Base-by-base conservation (phyloP, 2,888 invertebrate species). In the Caenorhabditis imperialis region DNA sequence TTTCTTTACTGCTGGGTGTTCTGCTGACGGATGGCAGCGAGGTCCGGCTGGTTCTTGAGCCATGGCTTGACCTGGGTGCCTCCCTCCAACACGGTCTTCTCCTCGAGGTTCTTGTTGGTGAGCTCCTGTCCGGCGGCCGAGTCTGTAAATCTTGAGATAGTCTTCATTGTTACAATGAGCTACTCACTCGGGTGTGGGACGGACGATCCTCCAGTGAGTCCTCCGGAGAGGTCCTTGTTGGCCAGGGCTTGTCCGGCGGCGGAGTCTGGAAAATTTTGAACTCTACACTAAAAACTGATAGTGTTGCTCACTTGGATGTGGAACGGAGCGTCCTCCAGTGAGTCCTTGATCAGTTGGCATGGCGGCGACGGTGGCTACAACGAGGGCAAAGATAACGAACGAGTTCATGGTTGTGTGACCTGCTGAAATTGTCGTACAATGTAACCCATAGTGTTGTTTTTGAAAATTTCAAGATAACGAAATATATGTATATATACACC, bases 51-150 rank as follows among this genome's bases (percentile, higher is more conserved):
- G 37, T 76, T 67, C 67, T 71, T 76, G 47, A 76, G 67, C 76
- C 76, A 76, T 61, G 76, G 76, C 67, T 76, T 76, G 47, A 76
- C 76, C 38, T 76, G 76, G 33, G 76, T 72, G 22, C 76, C 76
- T 38, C 76, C 76, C 22, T 76, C 76, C 45, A 76, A 44, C 16
- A 76, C 76, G 35, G 25, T 48, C 45, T 75, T 75, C 63, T 75
- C 75, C 38, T 67, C 65, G 20, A 62, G 55, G 16, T 57, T 54
- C 44, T 71, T 62, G 71, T 71, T 71, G 37, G 57, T 38, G 5
- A 72, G 30, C 14, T 48, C 62, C 35, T 72, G 67, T 50, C 74
- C 74, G 18, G 67, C 69, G 22, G 74, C 67, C 22, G 74, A 74
- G 47, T 74, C 72, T 72, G 40, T n/a, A 63, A 67, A n/a, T 40